These are phyloP conservation scores for Coenonympha arcania DNA, from an alignment of 2,888 invertebrate genomes.

Conservation along the genomic window DNA sequence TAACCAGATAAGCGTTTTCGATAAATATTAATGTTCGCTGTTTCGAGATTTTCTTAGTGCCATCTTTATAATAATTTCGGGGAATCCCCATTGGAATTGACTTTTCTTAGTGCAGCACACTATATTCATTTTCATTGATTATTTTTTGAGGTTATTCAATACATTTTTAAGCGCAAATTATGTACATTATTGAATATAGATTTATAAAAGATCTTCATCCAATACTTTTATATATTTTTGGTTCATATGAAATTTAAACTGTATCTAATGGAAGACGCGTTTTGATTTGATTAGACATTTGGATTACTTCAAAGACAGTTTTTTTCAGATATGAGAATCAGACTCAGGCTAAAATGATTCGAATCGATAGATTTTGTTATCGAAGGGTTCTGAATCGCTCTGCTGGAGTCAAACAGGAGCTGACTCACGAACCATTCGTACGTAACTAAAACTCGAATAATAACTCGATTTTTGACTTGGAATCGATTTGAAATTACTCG, in stretches of 20 bases:
- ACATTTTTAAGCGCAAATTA: slow-evolving; percentile 9
- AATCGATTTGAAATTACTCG: not conserved
- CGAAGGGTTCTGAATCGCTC: no score
- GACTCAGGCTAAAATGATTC: no score
- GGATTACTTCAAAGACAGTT: no score
- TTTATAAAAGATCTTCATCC: not conserved
- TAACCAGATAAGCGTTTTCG: slow-evolving; percentile 14
- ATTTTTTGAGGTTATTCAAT: slow-evolving; percentile 13
- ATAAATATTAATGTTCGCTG: slow-evolving; percentile 21
- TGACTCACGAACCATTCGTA: no score
- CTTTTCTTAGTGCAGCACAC: slow-evolving; percentile 13
- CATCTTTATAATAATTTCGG: slow-evolving; percentile 30
- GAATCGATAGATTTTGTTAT: no score
- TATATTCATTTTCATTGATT: slow-evolving; percentile 1
- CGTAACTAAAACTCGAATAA: not conserved
- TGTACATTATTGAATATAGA: not conserved
- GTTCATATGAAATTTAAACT: no score
- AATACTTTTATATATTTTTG: no score
- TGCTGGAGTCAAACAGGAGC: no score
- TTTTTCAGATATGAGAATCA: no score
- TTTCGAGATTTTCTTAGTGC: slow-evolving; percentile 34
- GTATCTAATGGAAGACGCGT: no score
- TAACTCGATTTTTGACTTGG: not conserved
- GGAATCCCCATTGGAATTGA: slow-evolving; percentile 9
- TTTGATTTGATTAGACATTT: no score